phyloP scores from a whole-genome alignment of 2,113 vertebrate species.

The Cercocebus atys region DNA sequence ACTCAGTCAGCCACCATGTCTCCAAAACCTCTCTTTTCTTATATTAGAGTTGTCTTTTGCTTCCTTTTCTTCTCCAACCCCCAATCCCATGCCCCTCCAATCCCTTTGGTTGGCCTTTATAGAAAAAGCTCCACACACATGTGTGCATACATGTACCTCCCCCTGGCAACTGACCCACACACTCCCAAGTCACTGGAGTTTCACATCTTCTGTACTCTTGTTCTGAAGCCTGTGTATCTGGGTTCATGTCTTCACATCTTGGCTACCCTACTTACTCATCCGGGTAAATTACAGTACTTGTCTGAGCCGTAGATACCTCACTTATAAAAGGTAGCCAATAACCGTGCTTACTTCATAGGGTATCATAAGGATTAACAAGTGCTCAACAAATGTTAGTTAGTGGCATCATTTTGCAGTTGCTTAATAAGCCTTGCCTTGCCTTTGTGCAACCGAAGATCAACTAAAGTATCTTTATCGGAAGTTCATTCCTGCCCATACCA shows the following conservation, averaged over 20 bases:
- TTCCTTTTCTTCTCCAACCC: background rate
- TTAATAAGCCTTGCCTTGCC: background rate
- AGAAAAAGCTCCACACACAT: background rate
- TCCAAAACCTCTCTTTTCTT: background rate
- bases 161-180: background rate
- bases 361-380: background rate
- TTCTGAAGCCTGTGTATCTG: background rate
- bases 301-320: background rate
- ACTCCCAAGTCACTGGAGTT: background rate
- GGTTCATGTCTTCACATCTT: background rate
- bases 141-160: accelerated
- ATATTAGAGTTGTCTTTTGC: background rate
- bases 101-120: background rate
- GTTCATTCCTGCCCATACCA: background rate
- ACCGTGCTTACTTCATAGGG: background rate
- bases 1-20: background rate
- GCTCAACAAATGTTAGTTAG: background rate
- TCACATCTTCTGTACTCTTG: background rate
- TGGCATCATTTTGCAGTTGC: background rate
- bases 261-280: background rate
- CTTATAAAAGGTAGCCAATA: background rate
- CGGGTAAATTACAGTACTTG: background rate
- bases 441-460: background rate
- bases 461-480: background rate
- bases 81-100: background rate